Conservation (phyloP, 2,888 invertebrate species). For the Gandaritis pyraliata region DNA sequence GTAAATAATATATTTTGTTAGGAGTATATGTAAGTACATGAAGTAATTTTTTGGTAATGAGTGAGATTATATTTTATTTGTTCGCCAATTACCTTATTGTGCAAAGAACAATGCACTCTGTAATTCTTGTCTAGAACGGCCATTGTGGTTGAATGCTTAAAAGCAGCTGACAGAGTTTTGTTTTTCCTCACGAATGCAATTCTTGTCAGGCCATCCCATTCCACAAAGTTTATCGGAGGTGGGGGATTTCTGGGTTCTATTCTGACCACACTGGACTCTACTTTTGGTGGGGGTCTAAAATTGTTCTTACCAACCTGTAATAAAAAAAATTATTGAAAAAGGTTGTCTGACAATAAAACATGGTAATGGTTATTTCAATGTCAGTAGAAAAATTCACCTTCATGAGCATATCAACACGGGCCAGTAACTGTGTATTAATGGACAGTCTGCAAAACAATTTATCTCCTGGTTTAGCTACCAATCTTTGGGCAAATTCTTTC, state of each 20-base stretch:
- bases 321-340: no score
- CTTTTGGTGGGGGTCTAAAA: constrained; percentile 99
- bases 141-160: constrained; percentile 93
- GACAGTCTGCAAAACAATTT: constrained; percentile 98
- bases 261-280: constrained; percentile 98
- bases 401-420: constrained; percentile 97
- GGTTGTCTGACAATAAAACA: background rate
- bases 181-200: constrained; percentile 98
- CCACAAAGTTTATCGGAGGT: constrained; percentile 96
- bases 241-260: constrained; percentile 99
- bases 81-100: constrained; percentile 85
- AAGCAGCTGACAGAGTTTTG: constrained; percentile 95
- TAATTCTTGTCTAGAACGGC: constrained; percentile 96
- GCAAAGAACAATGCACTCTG: constrained; percentile 92
- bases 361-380: background rate
- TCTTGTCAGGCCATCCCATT: constrained; percentile 99
- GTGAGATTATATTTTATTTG: background rate
- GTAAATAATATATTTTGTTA: constrained; percentile 13
- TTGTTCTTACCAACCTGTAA: constrained; percentile 97
- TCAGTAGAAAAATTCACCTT: constrained; percentile 85
- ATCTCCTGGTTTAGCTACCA: constrained; percentile 98
- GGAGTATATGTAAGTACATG: no score
- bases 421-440: constrained; percentile 97
- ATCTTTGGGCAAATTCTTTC: constrained; percentile 97
- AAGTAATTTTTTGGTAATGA: background rate